Base-by-base conservation (phyloP, 2,888 invertebrate species). In the Cenopis cana region DNA sequence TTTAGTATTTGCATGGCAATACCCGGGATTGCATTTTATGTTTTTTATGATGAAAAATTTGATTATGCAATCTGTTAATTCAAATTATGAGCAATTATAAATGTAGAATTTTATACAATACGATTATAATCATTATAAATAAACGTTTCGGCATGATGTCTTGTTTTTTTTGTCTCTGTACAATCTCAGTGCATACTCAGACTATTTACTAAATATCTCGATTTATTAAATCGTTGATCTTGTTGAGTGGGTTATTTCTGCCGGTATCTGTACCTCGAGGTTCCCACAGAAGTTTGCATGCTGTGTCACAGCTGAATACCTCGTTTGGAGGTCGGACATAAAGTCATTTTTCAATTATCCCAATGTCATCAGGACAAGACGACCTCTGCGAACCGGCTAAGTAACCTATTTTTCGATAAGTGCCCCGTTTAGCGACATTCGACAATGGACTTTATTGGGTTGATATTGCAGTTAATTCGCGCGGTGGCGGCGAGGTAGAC, bases 1-100 rank as follows among this genome's bases (percentile, higher is more conserved):
- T 92, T 90, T 91, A 88, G 82, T 85, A 82, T 76, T 78, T 92
- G 93, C 93, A 93, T 93, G 92, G 91, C 90, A 90, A 89, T 88
- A 85, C 89, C 90, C 87, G 87, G 89, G 86, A 81, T 91, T 92
- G 93, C 92, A 87, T 92, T 89, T 89, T 84, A 84, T 89, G 91
- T 93, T 90, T 91, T 87, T 73, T 79, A 81, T 79, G 77, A 78
- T 81, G 88, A 92, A 93, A 93, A 93, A 89, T 89, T 87, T 91
- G 92, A 93, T 92, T 89, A 92, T 91, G 93, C 92, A 90, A 87
- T 91, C 91, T 85, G 79, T 85, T 84, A 78, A 80, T 85, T 76
- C 56, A 73, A 79, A 76, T 70, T 60, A 74, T 69, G 77, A 79
- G 57, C 72, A 75, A 77, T 76, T 75, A 78, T 81, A 77, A 74